Evolutionary conservation across 2,888 invertebrate species (phyloP), one percentile per base, ranked within the genome.

Genomic region (Seira sanloemensis): DNA sequence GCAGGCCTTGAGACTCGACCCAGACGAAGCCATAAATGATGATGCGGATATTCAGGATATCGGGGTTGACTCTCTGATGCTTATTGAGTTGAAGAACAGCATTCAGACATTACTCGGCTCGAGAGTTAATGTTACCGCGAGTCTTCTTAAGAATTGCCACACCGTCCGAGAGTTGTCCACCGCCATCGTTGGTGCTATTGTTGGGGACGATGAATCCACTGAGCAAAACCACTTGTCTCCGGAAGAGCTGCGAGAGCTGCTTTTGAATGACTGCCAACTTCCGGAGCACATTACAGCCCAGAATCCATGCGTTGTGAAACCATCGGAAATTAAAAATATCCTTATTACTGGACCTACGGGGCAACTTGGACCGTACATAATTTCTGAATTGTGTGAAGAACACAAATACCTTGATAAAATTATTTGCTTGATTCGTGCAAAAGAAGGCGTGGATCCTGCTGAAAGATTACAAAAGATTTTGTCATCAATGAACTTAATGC

Each of bases 311-410:
- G 12, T 65, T 1, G 46, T 23, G 1, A 67, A 54, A 19, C n/a
- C 75, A 0, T 74, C 84, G 0, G 58, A 80, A 67, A 71, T 80
- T 5, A 76, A 54, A 67, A 71, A 24, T 0, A 23, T 84, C 1
- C 58, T 84, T 12, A 75, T 84, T 12, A 84, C 84, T 46, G 84
- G 84, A 46, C 71, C 37, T 0, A 75, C 84, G 12, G 84, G 84
- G 12, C 71, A 71, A n/a, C 24, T 84, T n/a, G 84, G 69, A n/a
- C 78, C 78, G 19, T 79, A 78, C 37, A 27, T 79, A 7, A 50
- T 84, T 21, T 16, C 69, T 19, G 62, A 65, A 1, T 1, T 84
- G 16, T 26, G 24, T 37, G 50, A 24, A 1, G 9, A 5, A 0
- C 25, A 21, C 26, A 25, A 27, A 46, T 65, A 23, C 4, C 18